Evolutionary conservation across 2,888 invertebrate species (phyloP), one percentile per base, ranked within the genome.

Genomic region (Acleris laterana): DNA sequence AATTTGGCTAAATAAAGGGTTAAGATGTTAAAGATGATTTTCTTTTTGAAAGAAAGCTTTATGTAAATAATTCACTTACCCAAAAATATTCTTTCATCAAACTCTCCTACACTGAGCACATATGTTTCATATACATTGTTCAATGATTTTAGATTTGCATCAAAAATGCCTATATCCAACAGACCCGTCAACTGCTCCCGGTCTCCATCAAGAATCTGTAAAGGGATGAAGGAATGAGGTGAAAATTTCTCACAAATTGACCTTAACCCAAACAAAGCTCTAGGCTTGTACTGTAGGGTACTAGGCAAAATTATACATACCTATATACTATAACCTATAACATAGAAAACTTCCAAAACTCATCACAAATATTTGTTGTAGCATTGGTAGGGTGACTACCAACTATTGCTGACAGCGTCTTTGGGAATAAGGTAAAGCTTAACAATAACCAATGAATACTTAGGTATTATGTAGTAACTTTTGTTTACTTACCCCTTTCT

Each of bases 11-110:
- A 28, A 28, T 7, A 28, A 28, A 28, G 28, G 28, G 25, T 25
- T 5, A 25, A 25, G 25, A 25, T 25, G 28, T 28, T 28, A 28
- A 28, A 28, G 28, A 28, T 28, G 7, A 28, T 7, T 28, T 28
- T 7, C 0, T 28, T 28, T 28, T 7, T 28, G 28, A 1, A 11
- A 4, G 4, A 13, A 13, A 1, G 4, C 1, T 38, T 13, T 13
- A 32, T 4, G 4, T 38, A n/a, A n/a, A n/a, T n/a, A 38, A 38
- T 38, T 38, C 13, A 82, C 88, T 95, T 94, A 94, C 97, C 96
- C 78, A 98, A 94, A 90, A 99, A 98, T 87, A 99, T 97, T 80
- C 99, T 95, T 88, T 99, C 99, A 86, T 99, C 99, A 87, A 99
- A 97, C 86, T 99, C 98, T 1, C 99, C 98, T 69, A 96, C 96